phyloP scores from a whole-genome alignment of 2,113 vertebrate genomes.

The Brienomyrus brachyistius region DNA sequence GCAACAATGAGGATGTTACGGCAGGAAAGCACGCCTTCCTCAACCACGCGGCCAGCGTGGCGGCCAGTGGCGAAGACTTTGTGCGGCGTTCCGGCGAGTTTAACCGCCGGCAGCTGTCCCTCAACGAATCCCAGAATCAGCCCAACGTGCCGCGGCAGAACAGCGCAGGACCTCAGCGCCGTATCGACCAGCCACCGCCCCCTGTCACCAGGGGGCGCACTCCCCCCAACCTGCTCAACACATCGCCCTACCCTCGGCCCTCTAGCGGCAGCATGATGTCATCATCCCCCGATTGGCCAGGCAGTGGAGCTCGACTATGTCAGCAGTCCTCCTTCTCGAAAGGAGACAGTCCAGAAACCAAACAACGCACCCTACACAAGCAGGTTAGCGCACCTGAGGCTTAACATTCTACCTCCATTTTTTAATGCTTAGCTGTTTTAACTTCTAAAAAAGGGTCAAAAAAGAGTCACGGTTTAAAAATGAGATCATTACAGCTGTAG shows the following conservation, averaged over 20 bases:
- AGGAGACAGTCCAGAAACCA: conserved; percentile 90
- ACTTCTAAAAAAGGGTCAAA: neutral
- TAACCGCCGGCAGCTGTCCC: conserved; percentile 80
- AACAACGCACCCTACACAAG: conserved; percentile 81
- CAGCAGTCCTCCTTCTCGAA: conserved; percentile 93
- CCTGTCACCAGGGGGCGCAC: conserved; percentile 78
- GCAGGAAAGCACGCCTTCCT: conserved; percentile 65
- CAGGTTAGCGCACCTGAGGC: conserved; percentile 67
- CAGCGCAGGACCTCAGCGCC: conserved; percentile 82
- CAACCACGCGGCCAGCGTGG: conserved; percentile 52
- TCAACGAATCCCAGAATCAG: conserved; percentile 77
- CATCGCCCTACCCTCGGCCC: conserved; percentile 77
- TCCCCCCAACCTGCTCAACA: conserved; percentile 75
- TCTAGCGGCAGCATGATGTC: conserved; percentile 81
- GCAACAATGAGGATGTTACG: conserved; percentile 87
- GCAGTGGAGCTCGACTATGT: conserved; percentile 74
- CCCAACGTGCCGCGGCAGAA: conserved; percentile 80
- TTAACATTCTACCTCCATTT: conserved; percentile 25
- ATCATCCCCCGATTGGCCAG: conserved; percentile 83
- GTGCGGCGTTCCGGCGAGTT: conserved; percentile 79
- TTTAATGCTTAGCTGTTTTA: neutral
- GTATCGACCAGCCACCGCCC: conserved; percentile 82
- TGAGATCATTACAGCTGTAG: neutral
- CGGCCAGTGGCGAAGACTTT: conserved; percentile 75
- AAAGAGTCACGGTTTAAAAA: neutral